Evolutionary conservation across 2,888 invertebrate genomes (phyloP).

Genomic region (Poecilobothrus nobilitatus): DNA sequence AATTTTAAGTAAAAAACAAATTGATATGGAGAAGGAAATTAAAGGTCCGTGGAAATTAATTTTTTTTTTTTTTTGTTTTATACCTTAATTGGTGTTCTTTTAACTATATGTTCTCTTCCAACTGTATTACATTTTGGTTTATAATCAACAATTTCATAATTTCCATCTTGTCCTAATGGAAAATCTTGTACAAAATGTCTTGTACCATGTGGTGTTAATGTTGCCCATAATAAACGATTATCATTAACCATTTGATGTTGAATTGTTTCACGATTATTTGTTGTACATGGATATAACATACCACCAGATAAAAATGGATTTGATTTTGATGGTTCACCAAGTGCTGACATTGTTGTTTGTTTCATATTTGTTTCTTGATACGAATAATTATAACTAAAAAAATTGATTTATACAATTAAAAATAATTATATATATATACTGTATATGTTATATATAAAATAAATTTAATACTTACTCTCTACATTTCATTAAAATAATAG

Average conservation of each 20-base stretch:
- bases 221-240: conserved; percentile 71
- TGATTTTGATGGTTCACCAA: conserved; percentile 47
- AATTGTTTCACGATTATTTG: conserved; percentile 45
- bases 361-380: conserved; percentile 44
- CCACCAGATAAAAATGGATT: conserved; percentile 47
- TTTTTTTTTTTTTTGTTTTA: conserved; percentile 5
- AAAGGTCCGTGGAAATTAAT: too few relatives aligned
- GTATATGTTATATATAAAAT: not conserved
- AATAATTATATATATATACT: not conserved
- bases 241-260: conserved; percentile 50
- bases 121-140: conserved; percentile 34
- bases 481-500: conserved; percentile 70
- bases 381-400: conserved; percentile 36
- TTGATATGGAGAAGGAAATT: too few relatives aligned
- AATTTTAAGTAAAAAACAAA: too few relatives aligned
- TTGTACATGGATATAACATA: conserved; percentile 50
- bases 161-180: conserved; percentile 50
- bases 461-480: conserved; percentile 54
- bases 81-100: conserved; percentile 39
- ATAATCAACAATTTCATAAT: conserved; percentile 62
- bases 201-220: conserved; percentile 72
- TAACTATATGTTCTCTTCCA: conserved; percentile 35
- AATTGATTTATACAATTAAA: conserved; percentile 20
- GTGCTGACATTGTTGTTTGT: conserved; percentile 51
- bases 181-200: conserved; percentile 66